These are phyloP conservation scores for Sitobion miscanthi DNA, from an alignment of 1,140 invertebrate species.

Conservation along the genomic window DNA sequence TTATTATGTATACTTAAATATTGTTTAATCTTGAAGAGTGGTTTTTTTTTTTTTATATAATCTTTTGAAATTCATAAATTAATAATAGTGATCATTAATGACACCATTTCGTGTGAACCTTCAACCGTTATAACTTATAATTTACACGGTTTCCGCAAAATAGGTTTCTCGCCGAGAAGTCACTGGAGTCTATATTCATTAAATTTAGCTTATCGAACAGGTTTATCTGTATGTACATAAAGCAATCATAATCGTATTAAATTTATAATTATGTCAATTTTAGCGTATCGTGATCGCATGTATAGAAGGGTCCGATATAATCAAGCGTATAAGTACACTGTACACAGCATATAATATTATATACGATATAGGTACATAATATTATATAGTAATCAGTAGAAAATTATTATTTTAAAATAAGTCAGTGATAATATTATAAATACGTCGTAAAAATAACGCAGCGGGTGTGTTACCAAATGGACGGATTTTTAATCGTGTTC, in stretches of 20 bases:
- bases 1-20: not conserved
- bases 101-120: not conserved
- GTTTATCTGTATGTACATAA: not conserved
- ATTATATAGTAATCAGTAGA: not conserved
- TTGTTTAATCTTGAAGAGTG: not conserved
- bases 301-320: not conserved
- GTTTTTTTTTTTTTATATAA: not conserved
- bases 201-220: not conserved
- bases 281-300: not conserved
- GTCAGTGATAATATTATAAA: not conserved
- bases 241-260: not conserved
- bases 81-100: not conserved
- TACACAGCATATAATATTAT: too few relatives aligned
- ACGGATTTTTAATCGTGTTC: not conserved
- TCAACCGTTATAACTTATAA: not conserved
- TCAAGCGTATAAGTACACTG: not conserved
- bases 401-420: not conserved
- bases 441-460: not conserved
- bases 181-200: not conserved
- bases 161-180: not conserved
- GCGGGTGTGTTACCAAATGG: too few relatives aligned
- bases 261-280: not conserved
- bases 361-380: too few relatives aligned
- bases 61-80: not conserved
- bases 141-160: not conserved